Evolutionary conservation across 2,113 vertebrate species (phyloP).

Genomic region (Caretta caretta): DNA sequence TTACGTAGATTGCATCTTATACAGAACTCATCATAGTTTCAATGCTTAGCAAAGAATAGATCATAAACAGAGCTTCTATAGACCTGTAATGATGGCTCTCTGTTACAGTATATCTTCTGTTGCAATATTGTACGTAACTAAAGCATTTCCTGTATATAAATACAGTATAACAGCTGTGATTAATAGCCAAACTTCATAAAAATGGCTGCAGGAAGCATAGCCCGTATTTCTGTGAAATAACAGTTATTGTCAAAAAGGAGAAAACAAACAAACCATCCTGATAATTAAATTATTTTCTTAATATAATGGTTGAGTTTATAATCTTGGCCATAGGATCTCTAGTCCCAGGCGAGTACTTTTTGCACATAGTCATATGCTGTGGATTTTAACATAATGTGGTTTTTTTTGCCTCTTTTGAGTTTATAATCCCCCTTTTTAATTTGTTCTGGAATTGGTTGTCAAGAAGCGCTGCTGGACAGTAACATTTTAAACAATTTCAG

Average conservation of each 20-base stretch:
- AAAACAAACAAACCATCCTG: background rate
- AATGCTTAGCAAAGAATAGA: slow-evolving; percentile 57
- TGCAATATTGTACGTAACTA: slow-evolving; percentile 2
- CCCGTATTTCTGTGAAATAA: background rate
- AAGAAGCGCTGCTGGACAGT: background rate
- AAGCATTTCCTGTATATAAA: slow-evolving; percentile 50
- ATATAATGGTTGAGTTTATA: background rate
- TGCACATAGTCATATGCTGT: background rate
- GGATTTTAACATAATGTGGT: background rate
- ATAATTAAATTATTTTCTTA: background rate
- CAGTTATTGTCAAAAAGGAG: background rate
- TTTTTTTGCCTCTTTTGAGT: background rate
- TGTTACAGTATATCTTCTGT: background rate
- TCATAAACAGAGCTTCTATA: slow-evolving; percentile 61
- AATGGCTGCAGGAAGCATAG: background rate
- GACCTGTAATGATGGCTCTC: background rate
- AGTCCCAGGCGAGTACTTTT: background rate
- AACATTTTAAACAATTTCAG: background rate
- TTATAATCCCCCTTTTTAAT: background rate
- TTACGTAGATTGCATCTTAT: background rate
- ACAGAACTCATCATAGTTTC: slow-evolving; percentile 33
- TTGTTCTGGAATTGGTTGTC: background rate
- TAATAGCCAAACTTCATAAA: background rate
- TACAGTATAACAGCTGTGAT: background rate
- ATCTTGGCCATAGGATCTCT: background rate